These are phyloP conservation scores for Drosophila nebulosa DNA, from an alignment of 1,140 invertebrate genomes.

Conservation along the genomic window DNA sequence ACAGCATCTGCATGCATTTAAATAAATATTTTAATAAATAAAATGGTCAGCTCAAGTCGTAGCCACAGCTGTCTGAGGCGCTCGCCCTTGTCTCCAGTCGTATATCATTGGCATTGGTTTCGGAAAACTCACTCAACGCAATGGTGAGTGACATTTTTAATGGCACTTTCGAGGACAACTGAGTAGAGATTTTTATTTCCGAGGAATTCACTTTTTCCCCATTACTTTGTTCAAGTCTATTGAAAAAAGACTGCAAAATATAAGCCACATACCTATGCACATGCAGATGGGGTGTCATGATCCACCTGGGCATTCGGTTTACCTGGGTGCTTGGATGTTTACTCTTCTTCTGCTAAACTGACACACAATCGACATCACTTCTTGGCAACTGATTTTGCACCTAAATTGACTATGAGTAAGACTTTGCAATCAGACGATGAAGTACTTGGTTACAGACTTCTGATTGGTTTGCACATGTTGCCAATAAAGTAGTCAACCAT, in stretches of 20 bases:
- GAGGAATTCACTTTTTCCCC: not conserved
- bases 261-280: not conserved
- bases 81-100: not conserved
- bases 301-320: no score
- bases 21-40: constrained; percentile 79
- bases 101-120: not conserved
- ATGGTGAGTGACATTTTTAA: constrained; percentile 34
- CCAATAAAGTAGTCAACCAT: no score
- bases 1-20: constrained; percentile 65
- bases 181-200: not conserved
- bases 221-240: not conserved
- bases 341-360: no score
- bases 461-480: no score
- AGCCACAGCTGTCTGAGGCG: constrained; percentile 50
- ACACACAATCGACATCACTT: no score
- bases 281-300: no score
- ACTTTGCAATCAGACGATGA: no score
- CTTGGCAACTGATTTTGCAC: no score
- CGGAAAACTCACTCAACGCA: constrained; percentile 2
- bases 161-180: constrained; percentile 16
- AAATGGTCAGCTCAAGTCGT: constrained; percentile 69
- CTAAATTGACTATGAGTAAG: no score
- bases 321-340: no score
- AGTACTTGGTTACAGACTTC: no score
- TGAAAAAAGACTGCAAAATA: not conserved